Conservation (phyloP, 1,140 invertebrate genomes). For the Nebria ingens region DNA sequence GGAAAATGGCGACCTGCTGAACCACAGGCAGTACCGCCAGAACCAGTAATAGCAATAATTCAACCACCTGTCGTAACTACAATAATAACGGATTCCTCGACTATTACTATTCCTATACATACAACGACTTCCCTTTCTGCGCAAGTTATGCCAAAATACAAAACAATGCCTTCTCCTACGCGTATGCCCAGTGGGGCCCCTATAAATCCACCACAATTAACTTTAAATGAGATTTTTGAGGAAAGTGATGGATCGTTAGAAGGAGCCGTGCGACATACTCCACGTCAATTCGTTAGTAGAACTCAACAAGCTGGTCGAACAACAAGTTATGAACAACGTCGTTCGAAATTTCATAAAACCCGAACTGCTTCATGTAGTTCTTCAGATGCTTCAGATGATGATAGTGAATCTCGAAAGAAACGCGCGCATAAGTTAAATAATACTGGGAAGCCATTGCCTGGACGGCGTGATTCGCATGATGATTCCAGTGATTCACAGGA, state of each 20-base stretch:
- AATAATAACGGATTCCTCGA: constrained; percentile 44
- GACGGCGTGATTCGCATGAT: constrained; percentile 60
- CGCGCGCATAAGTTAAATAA: constrained; percentile 58
- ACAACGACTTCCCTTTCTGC: constrained; percentile 32
- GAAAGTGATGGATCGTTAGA: constrained; percentile 41
- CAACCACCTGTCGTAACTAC: constrained; percentile 29
- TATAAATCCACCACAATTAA: constrained; percentile 16
- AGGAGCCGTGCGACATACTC: constrained; percentile 26
- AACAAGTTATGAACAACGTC: constrained; percentile 47
- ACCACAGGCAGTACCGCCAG: background rate
- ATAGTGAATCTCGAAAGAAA: constrained; percentile 72
- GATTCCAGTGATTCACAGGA: constrained; percentile 67
- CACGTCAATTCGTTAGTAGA: constrained; percentile 30
- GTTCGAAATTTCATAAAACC: constrained; percentile 61
- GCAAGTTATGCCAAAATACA: constrained; percentile 38
- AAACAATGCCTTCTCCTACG: constrained; percentile 45
- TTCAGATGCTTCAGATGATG: constrained; percentile 84
- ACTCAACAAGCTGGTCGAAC: constrained; percentile 30
- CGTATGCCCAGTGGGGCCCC: constrained; percentile 23
- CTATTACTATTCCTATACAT: constrained; percentile 45
- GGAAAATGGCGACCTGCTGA: constrained; percentile 18
- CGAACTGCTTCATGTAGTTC: constrained; percentile 79
- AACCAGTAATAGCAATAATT: background rate
- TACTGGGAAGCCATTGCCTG: constrained; percentile 45
- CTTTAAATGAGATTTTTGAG: constrained; percentile 61